Percentiles rank a stretch among this genome's conserved stretches.
These are phyloP conservation scores for Nephrotoma appendiculata DNA, from an alignment of 2,888 invertebrate species.

Conservation along the genomic window DNA sequence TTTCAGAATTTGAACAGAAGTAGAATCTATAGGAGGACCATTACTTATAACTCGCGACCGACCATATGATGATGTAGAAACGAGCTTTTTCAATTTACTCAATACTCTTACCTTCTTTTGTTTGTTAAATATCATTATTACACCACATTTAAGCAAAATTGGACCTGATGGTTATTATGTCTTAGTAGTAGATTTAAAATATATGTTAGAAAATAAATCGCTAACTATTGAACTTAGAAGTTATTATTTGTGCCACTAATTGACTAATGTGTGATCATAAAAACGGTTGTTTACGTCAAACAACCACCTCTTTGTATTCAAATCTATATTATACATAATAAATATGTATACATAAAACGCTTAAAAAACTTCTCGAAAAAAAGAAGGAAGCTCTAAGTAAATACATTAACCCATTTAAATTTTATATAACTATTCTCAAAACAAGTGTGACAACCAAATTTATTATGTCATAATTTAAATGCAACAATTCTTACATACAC, in stretches of 20 bases:
- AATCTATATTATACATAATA: neutral
- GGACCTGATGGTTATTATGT: no score
- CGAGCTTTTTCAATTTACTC: no score
- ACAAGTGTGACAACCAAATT: neutral
- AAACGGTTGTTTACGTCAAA: neutral
- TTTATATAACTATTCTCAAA: neutral
- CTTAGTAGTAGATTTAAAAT: no score
- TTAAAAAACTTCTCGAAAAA: neutral
- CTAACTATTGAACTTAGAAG: neutral
- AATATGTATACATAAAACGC: neutral
- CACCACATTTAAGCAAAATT: no score
- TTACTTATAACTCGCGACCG: no score
- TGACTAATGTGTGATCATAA: neutral
- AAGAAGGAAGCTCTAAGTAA: neutral
- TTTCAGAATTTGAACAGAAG: no score
- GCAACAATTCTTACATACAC: no score
- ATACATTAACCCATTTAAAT: neutral
- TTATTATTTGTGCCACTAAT: neutral
- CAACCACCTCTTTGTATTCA: neutral
- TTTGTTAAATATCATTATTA: no score
- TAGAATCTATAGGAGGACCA: no score
- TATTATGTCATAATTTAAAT: neutral
- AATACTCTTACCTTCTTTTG: no score
- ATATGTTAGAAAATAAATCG: no score
- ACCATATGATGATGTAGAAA: no score